Evolutionary conservation across 2,797 vertebrate species (phyloP).

Genomic region (Micrastur ruficollis): DNA sequence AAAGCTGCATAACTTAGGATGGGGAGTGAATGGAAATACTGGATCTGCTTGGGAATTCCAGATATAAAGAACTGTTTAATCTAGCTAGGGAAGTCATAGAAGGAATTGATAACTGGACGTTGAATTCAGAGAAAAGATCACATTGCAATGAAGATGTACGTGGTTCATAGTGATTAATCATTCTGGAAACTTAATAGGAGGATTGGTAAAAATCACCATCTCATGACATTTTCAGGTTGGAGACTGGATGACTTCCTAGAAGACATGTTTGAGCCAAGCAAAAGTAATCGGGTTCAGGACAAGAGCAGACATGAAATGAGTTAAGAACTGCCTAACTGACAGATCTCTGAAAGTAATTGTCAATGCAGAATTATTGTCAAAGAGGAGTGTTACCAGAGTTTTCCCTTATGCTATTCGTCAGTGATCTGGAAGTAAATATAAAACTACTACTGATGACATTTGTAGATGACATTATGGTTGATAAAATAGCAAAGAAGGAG

Average conservation of each 20-base stretch:
- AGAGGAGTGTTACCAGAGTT: slow-evolving; percentile 7
- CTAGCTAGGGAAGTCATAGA: not conserved
- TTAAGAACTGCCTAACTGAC: slow-evolving; percentile 50
- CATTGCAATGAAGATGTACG: not conserved
- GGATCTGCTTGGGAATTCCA: not conserved
- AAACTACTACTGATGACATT: slow-evolving; percentile 4
- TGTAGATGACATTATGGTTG: not conserved
- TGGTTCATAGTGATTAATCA: slow-evolving; percentile 5
- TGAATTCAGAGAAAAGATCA: not conserved
- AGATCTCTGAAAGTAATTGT: slow-evolving; percentile 42
- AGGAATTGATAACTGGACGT: not conserved
- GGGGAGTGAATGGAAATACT: not conserved
- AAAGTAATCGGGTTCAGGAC: slow-evolving; percentile 48
- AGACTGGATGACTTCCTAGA: not conserved
- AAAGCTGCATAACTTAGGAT: not conserved
- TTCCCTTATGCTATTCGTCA: not conserved
- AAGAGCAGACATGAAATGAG: slow-evolving; percentile 44
- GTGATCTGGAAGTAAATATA: slow-evolving; percentile 21
- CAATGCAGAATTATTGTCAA: slow-evolving; percentile 36
- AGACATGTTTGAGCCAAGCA: not conserved
- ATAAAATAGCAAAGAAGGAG: not conserved
- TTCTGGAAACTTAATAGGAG: not conserved
- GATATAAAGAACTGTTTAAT: not conserved
- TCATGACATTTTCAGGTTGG: slow-evolving; percentile 31
- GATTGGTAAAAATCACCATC: slow-evolving; percentile 25